These are phyloP conservation scores for Whitmania pigra DNA, from an alignment of 1,140 invertebrate genomes.

Conservation along the genomic window DNA sequence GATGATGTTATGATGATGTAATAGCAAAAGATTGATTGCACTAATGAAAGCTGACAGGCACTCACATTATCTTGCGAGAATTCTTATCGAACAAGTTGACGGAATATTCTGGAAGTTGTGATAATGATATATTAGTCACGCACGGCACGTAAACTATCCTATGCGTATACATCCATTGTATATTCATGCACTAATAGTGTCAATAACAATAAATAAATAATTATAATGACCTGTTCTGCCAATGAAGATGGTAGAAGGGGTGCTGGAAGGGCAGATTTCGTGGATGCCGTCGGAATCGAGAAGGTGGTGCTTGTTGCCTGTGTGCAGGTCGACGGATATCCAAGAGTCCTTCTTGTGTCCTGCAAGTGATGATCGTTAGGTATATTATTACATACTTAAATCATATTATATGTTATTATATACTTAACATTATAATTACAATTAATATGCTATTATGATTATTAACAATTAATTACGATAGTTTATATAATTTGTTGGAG, in stretches of 20 bases:
- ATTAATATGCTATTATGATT: too few species aligned
- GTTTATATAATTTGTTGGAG: neutral
- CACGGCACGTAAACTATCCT: too few species aligned
- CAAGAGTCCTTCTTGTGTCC: constrained; percentile 84
- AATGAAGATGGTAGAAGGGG: constrained; percentile 52
- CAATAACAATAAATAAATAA: too few species aligned
- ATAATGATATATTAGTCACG: too few species aligned
- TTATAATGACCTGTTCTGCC: constrained; percentile 58
- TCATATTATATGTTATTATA: neutral
- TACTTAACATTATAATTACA: neutral
- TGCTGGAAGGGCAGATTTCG: constrained; percentile 46
- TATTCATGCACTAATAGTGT: neutral
- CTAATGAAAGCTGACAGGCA: neutral
- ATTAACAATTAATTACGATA: too few species aligned
- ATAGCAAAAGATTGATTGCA: neutral
- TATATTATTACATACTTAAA: neutral
- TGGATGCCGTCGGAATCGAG: constrained; percentile 55
- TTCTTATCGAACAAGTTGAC: constrained; percentile 82
- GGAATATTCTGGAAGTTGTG: constrained; percentile 60
- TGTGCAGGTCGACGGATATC: constrained; percentile 82
- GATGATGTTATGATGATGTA: neutral
- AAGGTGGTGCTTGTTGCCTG: constrained; percentile 65
- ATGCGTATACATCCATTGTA: too few species aligned
- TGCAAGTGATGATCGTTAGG: constrained; percentile 28
- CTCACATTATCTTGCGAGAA: constrained; percentile 57